Base-by-base conservation (phyloP, 2,888 invertebrate species). In the Rhimphoctona megacephalus region DNA sequence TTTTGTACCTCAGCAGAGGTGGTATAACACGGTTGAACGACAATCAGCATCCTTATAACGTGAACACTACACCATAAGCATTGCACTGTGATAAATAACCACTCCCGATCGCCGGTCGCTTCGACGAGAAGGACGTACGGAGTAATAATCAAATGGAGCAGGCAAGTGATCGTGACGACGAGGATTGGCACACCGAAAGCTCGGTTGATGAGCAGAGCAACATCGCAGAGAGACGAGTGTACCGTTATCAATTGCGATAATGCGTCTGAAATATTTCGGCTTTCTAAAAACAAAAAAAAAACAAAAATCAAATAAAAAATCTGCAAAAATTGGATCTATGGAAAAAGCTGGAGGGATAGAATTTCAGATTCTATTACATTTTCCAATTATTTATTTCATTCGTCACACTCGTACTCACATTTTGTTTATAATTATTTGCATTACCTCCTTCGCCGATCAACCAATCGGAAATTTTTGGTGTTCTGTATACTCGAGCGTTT, bases 61-160 rank as follows among this genome's bases (percentile, higher is more conserved):
- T 96, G 96, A 0, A 95, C 95, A 54, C 95, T 90, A 80, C 95
- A 96, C 96, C 96, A 96, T 61, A 96, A 90, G 87, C 95, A 94
- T 92, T 96, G 96, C 14, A 96, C 94, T 25, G 95, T 92, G 39
- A 96, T 92, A 90, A 96, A 96, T 94, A 87, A 94, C 91, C 78
- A 95, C 90, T 91, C 95, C 91, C 6, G 95, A 94, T 85, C 95
- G 91, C 88, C 95, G 94, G 95, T 94, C 9, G 95, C 94, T 88
- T 96, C 95, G 94, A 95, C 94, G 86, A 96, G 95, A 30, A 96
- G 91, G 91, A 96, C 96, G 92, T 96, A 96, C 0, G 96, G 96
- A 0, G 96, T 96, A 30, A 96, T 96, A 25, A 96, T 95, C 4
- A 96, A 94, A 87, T 96, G 96, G 84, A 96, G 93, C 54, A 96